phyloP scores from a whole-genome alignment of 2,113 vertebrate species.

The Malurus melanocephalus region DNA sequence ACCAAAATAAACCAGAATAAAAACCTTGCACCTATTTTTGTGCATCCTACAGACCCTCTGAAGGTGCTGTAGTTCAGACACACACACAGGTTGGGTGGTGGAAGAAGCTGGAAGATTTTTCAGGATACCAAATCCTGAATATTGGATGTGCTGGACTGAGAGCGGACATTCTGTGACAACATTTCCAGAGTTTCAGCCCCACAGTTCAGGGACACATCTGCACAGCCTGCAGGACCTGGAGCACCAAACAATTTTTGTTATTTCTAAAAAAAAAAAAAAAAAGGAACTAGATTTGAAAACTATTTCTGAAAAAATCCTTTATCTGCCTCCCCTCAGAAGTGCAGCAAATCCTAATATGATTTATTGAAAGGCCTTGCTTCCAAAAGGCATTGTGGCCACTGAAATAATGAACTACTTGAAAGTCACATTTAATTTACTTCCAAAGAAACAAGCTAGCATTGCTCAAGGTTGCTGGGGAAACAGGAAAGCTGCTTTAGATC shows the following conservation, averaged over 20 bases:
- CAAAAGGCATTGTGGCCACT: conserved; percentile 72
- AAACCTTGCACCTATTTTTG: neutral
- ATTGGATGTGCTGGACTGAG: neutral
- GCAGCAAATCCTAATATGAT: conserved; percentile 68
- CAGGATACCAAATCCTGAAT: rapidly evolving
- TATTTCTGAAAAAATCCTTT: conserved; percentile 65
- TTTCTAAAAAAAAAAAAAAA: neutral
- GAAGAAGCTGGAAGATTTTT: neutral
- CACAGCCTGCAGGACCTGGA: neutral
- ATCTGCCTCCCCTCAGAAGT: conserved; percentile 66
- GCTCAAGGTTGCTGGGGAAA: conserved; percentile 77
- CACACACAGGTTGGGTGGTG: rapidly evolving
- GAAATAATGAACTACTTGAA: conserved; percentile 80
- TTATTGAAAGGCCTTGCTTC: conserved; percentile 70
- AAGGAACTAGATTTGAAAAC: conserved; percentile 56
- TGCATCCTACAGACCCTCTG: neutral
- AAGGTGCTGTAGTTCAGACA: rapidly evolving
- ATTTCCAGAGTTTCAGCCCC: neutral
- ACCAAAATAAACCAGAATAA: neutral
- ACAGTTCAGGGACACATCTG: too few relatives aligned
- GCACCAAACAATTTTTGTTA: conserved; percentile 35
- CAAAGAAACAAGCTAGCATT: conserved; percentile 74
- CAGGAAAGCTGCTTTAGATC: conserved; percentile 74
- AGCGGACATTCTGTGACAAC: neutral
- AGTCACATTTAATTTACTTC: conserved; percentile 80